Percentiles rank a stretch among this genome's conserved stretches.
phyloP scores from a whole-genome alignment of 1,140 invertebrate genomes.

The Metaphire vulgaris region DNA sequence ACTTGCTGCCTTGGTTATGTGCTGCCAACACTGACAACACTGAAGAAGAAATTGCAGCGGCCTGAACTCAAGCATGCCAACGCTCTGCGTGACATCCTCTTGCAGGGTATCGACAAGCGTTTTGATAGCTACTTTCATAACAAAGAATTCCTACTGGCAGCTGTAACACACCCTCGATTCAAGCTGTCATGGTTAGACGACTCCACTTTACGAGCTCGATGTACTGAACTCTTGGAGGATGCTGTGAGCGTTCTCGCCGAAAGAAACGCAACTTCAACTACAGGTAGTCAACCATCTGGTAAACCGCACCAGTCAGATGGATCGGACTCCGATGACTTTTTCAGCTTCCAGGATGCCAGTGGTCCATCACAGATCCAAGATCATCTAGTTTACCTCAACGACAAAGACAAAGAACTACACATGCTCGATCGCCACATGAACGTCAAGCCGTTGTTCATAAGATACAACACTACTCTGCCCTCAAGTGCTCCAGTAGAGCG shows the following conservation, averaged over 20 bases:
- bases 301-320: background rate
- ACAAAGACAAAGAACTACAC: too few relatives aligned
- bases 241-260: background rate
- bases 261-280: background rate
- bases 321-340: background rate
- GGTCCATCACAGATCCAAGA: background rate
- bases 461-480: too few relatives aligned
- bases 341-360: background rate
- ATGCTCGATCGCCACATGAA: background rate
- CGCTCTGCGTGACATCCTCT: background rate
- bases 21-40: background rate
- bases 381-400: background rate
- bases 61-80: background rate
- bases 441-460: background rate
- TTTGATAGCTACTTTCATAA: background rate
- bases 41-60: background rate
- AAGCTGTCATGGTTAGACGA: background rate
- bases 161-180: too few relatives aligned
- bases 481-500: too few relatives aligned
- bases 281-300: too few relatives aligned
- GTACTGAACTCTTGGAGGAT: background rate
- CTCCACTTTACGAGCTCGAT: background rate
- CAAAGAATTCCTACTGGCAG: background rate
- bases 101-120: too few relatives aligned
- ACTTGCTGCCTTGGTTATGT: background rate